Evolutionary conservation across 2,888 invertebrate genomes (phyloP), one percentile per base, ranked within the genome.

Genomic region (Scaptomyza cyrtandrae): DNA sequence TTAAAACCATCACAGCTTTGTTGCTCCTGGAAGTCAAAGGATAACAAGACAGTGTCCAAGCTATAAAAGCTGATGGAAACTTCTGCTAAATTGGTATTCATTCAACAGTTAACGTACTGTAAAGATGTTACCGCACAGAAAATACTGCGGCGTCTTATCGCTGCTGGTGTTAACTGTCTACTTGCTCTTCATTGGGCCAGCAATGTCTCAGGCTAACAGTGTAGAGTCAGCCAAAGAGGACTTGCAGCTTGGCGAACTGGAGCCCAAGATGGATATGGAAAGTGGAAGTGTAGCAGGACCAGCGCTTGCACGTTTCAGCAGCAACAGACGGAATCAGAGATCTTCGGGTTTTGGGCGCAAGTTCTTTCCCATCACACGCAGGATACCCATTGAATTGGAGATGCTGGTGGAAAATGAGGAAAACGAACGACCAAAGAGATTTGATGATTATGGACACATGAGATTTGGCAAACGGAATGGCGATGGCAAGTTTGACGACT

Each of bases 361-460:
- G 45, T 66, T 88, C 49, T 65, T 87, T 9, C 82, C 85, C 48
- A 82, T 90, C 35, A 79, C 89, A 3, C 90, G 89, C 19, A 90
- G 90, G 62, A 78, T 90, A 31, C 92, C 92, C 7, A 82, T 91
- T 19, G 91, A 90, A 60, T 54, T 92, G 60, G 91, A 91, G 56
- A 73, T 91, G 10, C 59, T 92, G 11, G 75, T 91, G 53, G 90
- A 91, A 52, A 90, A 89, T 19, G 90, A 90, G 10, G 89, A 89
- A 14, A 89, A 88, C n/a, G 89, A 90, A 24, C 89, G 90, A 24
- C 62, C 84, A 6, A 95, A 86, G 92, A 95, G 89, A 75, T 95
- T 95, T 75, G 95, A 96, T 78, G 96, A 96, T 89, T 96, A 96
- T 80, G 96, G 96, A 0, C 95, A 95, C 80, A 93, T 95, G 92